Evolutionary conservation across 1,140 invertebrate genomes (phyloP), one percentile per base, ranked within the genome.

Genomic region (Polyergus mexicanus): DNA sequence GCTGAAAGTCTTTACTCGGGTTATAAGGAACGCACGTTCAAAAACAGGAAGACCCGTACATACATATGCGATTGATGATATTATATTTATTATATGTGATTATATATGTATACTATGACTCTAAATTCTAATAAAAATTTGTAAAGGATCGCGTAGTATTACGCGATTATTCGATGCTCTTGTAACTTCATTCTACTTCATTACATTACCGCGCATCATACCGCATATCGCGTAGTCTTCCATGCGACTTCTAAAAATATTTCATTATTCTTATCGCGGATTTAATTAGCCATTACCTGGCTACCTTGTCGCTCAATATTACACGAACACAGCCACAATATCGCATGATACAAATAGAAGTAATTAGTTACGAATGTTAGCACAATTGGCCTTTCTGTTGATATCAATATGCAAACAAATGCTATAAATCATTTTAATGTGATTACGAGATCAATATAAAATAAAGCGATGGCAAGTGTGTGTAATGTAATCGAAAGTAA

Each of bases 261-360:
- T 68, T 72, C 38, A 72, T 83, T 72, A 72, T 83, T 74, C 78
- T 83, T 83, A 74, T 74, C 68, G 28, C 66, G 54, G 25, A 38
- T 74, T 83, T 83, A 81, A 81, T 81, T 81, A 81, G 66, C 58
- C 66, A 72, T 62, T 72, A 83, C 10, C 19, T 7, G 13, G 38
- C n/a, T 54, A 7, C n/a, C 41, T 38, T 35, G 10, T 66, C 44
- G 38, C 54, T 72, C 68, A 38, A 35, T 69, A 74, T 83, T 72
- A 74, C 11, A 35, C 28, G 32, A 22, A 41, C 22, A 19, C 44
- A n/a, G 13, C 41, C 19, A 5, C 56, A 58, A 32, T 11, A 1
- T 1, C n/a, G 38, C 22, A 38, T n/a, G 38, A 60, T 60, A 60
- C 25, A 56, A 80, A 80, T 80, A 80, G 44, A 80, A 80, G 65